phyloP scores from a whole-genome alignment of 2,888 invertebrate species.

The Clepsis dumicolana region DNA sequence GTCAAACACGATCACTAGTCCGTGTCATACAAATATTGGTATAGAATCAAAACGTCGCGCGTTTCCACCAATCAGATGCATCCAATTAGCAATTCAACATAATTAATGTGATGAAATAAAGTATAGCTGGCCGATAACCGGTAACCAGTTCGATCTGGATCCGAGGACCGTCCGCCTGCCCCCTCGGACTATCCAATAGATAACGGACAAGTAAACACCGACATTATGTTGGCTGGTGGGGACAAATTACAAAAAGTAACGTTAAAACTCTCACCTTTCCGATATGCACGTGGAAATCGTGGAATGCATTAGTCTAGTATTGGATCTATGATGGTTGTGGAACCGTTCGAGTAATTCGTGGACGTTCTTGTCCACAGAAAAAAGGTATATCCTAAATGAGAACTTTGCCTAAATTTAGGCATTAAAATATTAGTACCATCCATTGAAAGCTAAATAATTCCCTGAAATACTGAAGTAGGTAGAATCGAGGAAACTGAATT shows the following conservation, averaged over 20 bases:
- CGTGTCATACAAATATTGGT: not conserved
- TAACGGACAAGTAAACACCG: conserved; percentile 34
- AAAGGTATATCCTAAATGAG: no score
- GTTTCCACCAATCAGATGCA: conserved; percentile 25
- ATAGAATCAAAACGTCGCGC: not conserved
- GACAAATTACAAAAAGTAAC: conserved; percentile 26
- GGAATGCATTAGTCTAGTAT: conserved; percentile 10
- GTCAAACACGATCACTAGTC: no score
- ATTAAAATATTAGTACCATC: no score
- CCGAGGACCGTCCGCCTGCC: conserved; percentile 58
- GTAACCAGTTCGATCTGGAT: conserved; percentile 64
- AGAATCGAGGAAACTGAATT: no score
- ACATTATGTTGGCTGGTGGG: conserved; percentile 28
- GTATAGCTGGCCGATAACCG: conserved; percentile 54
- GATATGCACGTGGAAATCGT: conserved; percentile 32
- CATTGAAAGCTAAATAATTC: no score
- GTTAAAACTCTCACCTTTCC: conserved; percentile 15
- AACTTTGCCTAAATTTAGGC: no score
- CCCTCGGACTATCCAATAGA: conserved; percentile 52
- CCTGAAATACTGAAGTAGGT: no score
- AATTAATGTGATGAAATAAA: conserved; percentile 61
- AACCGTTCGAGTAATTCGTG: not conserved
- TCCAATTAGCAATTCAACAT: conserved; percentile 17
- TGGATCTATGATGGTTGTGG: not conserved
- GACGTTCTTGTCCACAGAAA: no score